Conservation (phyloP, 2,113 vertebrate species). For the Phocoena sinus region DNA sequence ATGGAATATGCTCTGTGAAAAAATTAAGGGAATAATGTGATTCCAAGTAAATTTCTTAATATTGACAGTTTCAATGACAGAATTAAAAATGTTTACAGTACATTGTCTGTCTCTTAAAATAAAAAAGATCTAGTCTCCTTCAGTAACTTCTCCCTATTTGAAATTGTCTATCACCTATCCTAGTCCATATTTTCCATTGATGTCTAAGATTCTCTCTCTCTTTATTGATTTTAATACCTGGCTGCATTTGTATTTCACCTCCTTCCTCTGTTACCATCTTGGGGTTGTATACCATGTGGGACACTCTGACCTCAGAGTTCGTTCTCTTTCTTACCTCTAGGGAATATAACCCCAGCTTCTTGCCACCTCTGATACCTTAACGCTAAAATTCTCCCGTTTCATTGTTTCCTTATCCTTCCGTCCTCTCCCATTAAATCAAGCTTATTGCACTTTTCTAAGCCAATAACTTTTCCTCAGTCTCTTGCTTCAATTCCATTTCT, state of each 20-base stretch:
- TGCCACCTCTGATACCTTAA: background rate
- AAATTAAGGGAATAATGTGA: slow-evolving; percentile 86
- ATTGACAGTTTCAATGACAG: slow-evolving; percentile 23
- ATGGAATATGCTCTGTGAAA: slow-evolving; percentile 84
- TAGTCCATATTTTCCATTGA: background rate
- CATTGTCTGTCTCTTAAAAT: background rate
- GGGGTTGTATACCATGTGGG: background rate
- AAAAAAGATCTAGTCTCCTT: background rate
- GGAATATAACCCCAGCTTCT: background rate
- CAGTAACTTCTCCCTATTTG: background rate
- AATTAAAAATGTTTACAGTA: slow-evolving; percentile 54
- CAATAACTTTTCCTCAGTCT: background rate
- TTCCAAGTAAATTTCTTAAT: slow-evolving; percentile 42
- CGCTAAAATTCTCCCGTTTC: background rate
- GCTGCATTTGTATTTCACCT: background rate
- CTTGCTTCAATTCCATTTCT: background rate
- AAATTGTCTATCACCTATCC: background rate
- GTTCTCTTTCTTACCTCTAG: background rate
- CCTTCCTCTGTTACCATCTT: background rate
- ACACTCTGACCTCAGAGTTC: background rate
- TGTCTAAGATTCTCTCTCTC: background rate
- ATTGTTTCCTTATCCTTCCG: background rate
- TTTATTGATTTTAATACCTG: background rate
- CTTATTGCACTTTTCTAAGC: background rate
- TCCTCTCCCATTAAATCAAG: background rate